Conservation (phyloP, 2,888 invertebrate genomes). For the Drosophila macrospina region DNA sequence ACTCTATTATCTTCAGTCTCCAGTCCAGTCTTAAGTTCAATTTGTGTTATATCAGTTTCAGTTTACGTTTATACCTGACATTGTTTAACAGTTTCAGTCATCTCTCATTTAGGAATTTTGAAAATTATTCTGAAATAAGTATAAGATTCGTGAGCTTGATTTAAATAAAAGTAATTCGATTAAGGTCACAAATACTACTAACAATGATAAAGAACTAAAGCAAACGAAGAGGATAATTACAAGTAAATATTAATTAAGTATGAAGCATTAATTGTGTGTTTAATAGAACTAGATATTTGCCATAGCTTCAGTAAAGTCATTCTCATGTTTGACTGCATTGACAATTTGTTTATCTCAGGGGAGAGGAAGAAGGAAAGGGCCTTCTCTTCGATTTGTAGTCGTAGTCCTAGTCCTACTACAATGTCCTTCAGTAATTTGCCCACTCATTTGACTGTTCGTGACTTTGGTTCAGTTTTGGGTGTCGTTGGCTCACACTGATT, state of each 20-base stretch:
- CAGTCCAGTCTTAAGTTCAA: too few species aligned
- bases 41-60: too few species aligned
- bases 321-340: conserved; percentile 1
- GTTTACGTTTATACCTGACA: too few species aligned
- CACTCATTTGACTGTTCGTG: conserved; percentile 48
- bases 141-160: too few species aligned
- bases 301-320: background rate
- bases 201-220: too few species aligned
- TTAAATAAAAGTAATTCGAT: too few species aligned
- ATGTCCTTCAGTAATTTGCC: conserved; percentile 20
- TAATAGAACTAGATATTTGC: background rate
- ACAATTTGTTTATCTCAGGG: background rate
- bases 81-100: too few species aligned
- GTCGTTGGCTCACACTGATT: conserved; percentile 44
- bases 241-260: background rate
- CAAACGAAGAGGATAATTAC: background rate
- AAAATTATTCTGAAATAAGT: too few species aligned
- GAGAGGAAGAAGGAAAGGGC: background rate
- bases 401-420: background rate
- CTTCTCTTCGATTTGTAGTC: background rate
- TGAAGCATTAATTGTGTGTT: background rate
- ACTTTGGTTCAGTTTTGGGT: conserved; percentile 42
- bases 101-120: too few species aligned
- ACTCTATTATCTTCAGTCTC: too few species aligned
- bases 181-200: too few species aligned